Conservation (phyloP, 2,113 vertebrate species). For the Eidolon helvum region DNA sequence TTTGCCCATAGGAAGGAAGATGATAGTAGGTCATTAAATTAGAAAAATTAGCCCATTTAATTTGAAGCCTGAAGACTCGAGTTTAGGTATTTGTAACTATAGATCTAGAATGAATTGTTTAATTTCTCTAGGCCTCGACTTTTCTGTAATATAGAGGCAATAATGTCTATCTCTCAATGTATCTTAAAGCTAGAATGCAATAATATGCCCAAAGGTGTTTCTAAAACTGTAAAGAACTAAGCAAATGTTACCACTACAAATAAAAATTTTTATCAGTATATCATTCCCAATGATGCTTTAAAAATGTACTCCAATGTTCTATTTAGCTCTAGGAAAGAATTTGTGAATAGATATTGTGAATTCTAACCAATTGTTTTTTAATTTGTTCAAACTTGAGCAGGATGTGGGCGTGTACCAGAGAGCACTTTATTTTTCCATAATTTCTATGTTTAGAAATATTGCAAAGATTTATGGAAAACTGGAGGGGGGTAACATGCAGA, state of each 20-base stretch:
- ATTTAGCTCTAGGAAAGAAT: slow-evolving; percentile 6
- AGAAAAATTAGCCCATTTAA: background rate
- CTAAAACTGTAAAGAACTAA: background rate
- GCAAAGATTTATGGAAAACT: slow-evolving; percentile 55
- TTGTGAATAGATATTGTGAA: slow-evolving; percentile 12
- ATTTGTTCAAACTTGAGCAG: slow-evolving; percentile 56
- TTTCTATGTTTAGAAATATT: slow-evolving; percentile 46
- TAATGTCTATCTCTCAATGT: background rate
- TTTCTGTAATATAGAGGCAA: background rate
- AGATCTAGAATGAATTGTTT: background rate
- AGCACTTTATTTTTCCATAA: slow-evolving; percentile 60
- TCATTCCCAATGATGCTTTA: slow-evolving; percentile 13
- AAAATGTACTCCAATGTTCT: background rate
- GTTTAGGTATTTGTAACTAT: background rate
- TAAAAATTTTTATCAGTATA: background rate
- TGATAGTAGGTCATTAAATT: background rate
- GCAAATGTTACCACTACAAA: background rate
- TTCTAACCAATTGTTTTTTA: slow-evolving; percentile 34
- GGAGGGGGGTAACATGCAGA: background rate
- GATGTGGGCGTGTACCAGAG: background rate
- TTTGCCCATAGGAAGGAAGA: background rate
- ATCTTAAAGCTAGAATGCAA: background rate
- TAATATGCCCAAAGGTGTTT: background rate
- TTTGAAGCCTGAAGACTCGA: background rate
- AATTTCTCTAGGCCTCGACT: background rate